phyloP scores from a whole-genome alignment of 2,888 invertebrate genomes.

The Zootermopsis nevadensis region DNA sequence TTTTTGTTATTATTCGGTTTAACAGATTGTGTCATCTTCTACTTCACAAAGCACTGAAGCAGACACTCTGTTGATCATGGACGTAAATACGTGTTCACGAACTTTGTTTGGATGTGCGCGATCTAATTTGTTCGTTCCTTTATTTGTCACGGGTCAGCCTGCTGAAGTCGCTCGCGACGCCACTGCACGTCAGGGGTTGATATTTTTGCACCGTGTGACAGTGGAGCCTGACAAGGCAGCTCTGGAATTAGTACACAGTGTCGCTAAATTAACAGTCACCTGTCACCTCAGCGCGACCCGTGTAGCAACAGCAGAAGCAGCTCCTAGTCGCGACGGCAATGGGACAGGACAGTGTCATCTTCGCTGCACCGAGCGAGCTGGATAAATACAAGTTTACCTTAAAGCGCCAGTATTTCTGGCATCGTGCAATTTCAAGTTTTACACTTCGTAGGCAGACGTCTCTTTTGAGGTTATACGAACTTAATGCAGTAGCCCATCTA shows the following conservation, averaged over 20 bases:
- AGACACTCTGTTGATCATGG: too few relatives aligned
- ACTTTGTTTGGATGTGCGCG: too few relatives aligned
- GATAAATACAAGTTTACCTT: background rate
- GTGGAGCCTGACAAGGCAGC: slow-evolving; percentile 46
- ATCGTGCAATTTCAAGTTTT: background rate
- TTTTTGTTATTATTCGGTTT: too few relatives aligned
- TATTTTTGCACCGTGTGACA: slow-evolving; percentile 22
- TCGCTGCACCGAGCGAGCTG: background rate
- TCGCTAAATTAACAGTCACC: slow-evolving; percentile 61
- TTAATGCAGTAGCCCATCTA: background rate
- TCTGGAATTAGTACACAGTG: slow-evolving; percentile 60
- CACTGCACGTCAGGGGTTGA: slow-evolving; percentile 5
- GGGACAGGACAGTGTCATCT: slow-evolving; percentile 47
- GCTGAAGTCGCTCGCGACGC: background rate
- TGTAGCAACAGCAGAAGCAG: slow-evolving; percentile 13
- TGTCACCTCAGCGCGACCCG: slow-evolving; percentile 56
- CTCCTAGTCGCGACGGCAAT: slow-evolving; percentile 37
- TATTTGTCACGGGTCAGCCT: background rate
- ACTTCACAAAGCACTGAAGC: too few relatives aligned
- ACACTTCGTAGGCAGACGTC: background rate
- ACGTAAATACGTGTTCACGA: too few relatives aligned
- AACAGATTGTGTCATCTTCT: too few relatives aligned
- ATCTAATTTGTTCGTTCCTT: too few relatives aligned
- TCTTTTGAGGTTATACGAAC: background rate
- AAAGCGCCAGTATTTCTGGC: background rate